phyloP scores from a whole-genome alignment of 2,888 invertebrate genomes.

The Brachypterus glaber region DNA sequence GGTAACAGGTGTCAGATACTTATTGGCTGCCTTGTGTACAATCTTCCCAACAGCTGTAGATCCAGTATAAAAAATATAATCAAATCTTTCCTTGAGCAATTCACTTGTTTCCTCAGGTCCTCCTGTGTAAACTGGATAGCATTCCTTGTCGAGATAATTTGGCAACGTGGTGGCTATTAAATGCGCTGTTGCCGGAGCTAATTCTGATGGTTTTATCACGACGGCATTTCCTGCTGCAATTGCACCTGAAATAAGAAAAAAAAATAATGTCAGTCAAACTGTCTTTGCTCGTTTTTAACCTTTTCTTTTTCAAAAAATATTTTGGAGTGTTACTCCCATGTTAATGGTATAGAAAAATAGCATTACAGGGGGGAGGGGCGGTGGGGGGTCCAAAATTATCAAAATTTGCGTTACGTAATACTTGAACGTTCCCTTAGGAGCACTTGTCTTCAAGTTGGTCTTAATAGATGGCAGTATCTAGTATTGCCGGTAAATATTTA shows the following conservation, averaged over 20 bases:
- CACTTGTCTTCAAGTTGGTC: too few relatives aligned
- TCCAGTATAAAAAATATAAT: conserved; percentile 95
- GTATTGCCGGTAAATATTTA: too few relatives aligned
- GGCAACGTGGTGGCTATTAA: conserved; percentile 68
- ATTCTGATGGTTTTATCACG: conserved; percentile 89
- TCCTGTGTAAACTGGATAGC: conserved; percentile 70
- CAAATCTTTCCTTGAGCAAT: conserved; percentile 79
- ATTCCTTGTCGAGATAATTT: conserved; percentile 86
- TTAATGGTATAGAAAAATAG: too few relatives aligned
- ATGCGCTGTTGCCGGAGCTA: conserved; percentile 62
- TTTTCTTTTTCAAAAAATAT: too few relatives aligned
- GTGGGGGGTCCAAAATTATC: too few relatives aligned
- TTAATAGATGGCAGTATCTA: too few relatives aligned
- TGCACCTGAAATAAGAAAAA: conserved; percentile 42
- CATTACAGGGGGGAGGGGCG: too few relatives aligned
- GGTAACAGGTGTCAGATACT: conserved; percentile 83
- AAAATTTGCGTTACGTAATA: too few relatives aligned
- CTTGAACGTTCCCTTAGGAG: too few relatives aligned
- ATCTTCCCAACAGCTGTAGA: conserved; percentile 79
- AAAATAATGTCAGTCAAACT: too few relatives aligned
- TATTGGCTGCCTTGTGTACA: conserved; percentile 80
- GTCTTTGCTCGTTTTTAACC: too few relatives aligned
- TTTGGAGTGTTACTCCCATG: too few relatives aligned
- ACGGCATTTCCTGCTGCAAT: conserved; percentile 94
- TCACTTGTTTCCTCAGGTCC: conserved; percentile 79